Percentiles rank a stretch among this genome's conserved stretches.
Conservation (phyloP, 2,797 vertebrate genomes). For the Amphiprion clarkii region DNA sequence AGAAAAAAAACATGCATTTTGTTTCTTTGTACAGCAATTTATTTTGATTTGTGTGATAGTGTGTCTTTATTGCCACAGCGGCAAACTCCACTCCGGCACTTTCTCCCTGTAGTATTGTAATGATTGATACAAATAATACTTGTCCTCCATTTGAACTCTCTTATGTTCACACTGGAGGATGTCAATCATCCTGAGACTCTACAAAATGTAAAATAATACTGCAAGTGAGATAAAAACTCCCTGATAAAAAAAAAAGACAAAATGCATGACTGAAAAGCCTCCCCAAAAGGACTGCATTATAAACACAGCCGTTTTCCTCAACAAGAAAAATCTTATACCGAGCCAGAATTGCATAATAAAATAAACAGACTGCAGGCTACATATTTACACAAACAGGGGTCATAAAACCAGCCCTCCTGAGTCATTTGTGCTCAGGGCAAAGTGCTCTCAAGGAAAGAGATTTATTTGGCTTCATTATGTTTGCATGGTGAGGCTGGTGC, state of each 20-base stretch:
- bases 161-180: slow-evolving; percentile 42
- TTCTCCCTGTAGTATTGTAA: slow-evolving; percentile 47
- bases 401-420: slow-evolving; percentile 70
- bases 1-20: background rate
- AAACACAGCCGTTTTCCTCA: slow-evolving; percentile 61
- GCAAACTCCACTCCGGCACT: slow-evolving; percentile 31
- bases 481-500: slow-evolving; percentile 64
- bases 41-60: slow-evolving; percentile 50
- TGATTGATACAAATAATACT: slow-evolving; percentile 58
- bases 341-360: slow-evolving; percentile 67
- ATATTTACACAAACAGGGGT: slow-evolving; percentile 81
- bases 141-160: slow-evolving; percentile 71
- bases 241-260: slow-evolving; percentile 2
- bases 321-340: slow-evolving; percentile 52
- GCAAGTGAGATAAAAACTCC: slow-evolving; percentile 34
- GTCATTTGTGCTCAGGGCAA: slow-evolving; percentile 71
- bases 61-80: slow-evolving; percentile 25
- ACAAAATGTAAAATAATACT: slow-evolving; percentile 35
- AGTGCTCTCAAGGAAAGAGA: slow-evolving; percentile 74
- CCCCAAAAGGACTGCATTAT: slow-evolving; percentile 60
- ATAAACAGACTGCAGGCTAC: slow-evolving; percentile 74
- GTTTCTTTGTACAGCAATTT: slow-evolving; percentile 13
- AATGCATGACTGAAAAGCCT: slow-evolving; percentile 47
- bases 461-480: slow-evolving; percentile 78
- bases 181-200: slow-evolving; percentile 64